A percentile compares a stretch with the other conserved stretches of the same genome.
phyloP scores from a whole-genome alignment of 2,888 invertebrate genomes.

The Tetragonula carbonaria region DNA sequence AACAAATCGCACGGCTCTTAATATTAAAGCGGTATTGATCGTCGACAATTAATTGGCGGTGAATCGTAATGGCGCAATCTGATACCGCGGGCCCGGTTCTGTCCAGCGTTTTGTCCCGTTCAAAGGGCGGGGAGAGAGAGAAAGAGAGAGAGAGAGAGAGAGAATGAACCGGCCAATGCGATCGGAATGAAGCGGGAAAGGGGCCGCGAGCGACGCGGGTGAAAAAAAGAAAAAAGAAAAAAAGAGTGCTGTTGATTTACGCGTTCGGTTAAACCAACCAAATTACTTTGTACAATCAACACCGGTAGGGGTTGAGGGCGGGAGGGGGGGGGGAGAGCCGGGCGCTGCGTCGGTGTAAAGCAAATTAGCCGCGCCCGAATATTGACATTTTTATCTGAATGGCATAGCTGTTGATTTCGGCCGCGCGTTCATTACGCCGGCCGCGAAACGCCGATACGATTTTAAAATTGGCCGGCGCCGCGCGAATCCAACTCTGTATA shows the following conservation, averaged over 20 bases:
- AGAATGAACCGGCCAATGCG: neutral
- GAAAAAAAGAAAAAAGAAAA: conserved; percentile 1
- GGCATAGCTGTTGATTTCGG: conserved; percentile 66
- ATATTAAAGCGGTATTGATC: conserved; percentile 70
- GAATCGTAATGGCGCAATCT: conserved; percentile 70
- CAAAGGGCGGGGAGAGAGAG: conserved; percentile 36
- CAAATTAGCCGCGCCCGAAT: conserved; percentile 69
- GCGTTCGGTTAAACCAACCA: conserved; percentile 70
- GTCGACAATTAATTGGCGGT: conserved; percentile 67
- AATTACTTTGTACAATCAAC: conserved; percentile 75
- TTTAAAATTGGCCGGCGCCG: conserved; percentile 38
- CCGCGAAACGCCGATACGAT: conserved; percentile 37
- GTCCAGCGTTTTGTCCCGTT: conserved; percentile 61
- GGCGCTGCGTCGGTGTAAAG: conserved; percentile 61
- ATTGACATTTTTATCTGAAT: conserved; percentile 73
- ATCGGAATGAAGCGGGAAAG: neutral
- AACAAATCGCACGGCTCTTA: conserved; percentile 64
- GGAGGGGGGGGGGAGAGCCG: neutral
- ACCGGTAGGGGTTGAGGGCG: neutral
- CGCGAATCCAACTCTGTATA: neutral
- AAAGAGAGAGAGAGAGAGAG: neutral
- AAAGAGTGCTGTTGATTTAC: conserved; percentile 66
- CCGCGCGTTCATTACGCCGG: conserved; percentile 12
- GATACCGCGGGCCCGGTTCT: conserved; percentile 50
- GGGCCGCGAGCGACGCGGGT: neutral